Evolutionary conservation across 2,888 invertebrate species (phyloP), one percentile per base, ranked within the genome.

Genomic region (Deroplatys truncata): DNA sequence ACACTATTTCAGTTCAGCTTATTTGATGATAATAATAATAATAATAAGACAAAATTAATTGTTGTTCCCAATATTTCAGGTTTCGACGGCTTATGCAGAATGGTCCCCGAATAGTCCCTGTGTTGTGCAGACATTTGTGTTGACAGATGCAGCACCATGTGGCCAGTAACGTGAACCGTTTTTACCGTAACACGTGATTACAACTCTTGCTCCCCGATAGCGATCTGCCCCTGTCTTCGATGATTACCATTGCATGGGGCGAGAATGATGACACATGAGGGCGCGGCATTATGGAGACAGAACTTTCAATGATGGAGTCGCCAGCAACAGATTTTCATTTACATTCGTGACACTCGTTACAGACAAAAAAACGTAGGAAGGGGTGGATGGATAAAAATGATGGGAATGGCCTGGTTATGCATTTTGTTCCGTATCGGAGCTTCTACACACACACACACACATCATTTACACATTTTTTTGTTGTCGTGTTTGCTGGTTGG

Each of bases 251-350:
- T 86, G 56, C 56, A 20, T 72, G 56, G 56, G 86, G 72, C 86
- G 86, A 56, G 56, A 72, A 86, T 86, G 86, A 86, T 86, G 86
- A 86, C 56, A 86, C 72, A 86, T 31, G 86, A 29, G 86, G 82
- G 31, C 29, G 82, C 25, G 31, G 85, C 29, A 29, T 86, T 29
- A 35, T 85, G 29, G 85, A 35, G 85, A n/a, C 25, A 29, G 86
- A 86, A 86, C 86, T 86, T 86, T 86, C 86, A 86, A 86, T 86
- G 86, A 86, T 86, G 86, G 56, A 82, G 56, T 72, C 25, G 56
- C 29, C 86, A 28, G 28, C 86, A 86, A 28, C 86, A 86, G 86
- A 82, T 86, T 29, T 86, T 82, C 82, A 86, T 86, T 86, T 86
- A 82, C 86, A 86, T 86, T 86, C 82, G 72, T 86, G 86, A 86